phyloP scores from a whole-genome alignment of 1,140 invertebrate genomes.

The Drosophila mojavensis region DNA sequence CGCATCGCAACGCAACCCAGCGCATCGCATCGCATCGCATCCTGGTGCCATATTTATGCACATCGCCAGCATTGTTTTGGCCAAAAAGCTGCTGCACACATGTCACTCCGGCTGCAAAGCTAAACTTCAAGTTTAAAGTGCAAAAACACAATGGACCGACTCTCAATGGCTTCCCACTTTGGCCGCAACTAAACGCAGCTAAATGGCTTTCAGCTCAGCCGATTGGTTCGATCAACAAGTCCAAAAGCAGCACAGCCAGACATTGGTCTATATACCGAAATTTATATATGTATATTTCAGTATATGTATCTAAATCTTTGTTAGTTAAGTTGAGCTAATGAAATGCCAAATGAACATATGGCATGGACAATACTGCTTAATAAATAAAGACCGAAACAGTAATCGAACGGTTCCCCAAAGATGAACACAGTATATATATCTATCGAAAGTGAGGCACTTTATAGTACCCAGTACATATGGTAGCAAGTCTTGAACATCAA shows the following conservation, averaged over 20 bases:
- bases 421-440: neutral
- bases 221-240: constrained; percentile 35
- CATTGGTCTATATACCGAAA: neutral
- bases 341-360: constrained; percentile 8
- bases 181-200: constrained; percentile 26
- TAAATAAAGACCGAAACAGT: constrained; percentile 6
- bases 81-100: constrained; percentile 33
- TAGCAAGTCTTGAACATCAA: no score
- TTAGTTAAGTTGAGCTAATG: constrained; percentile 5
- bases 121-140: constrained; percentile 29
- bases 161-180: no score
- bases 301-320: neutral
- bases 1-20: neutral
- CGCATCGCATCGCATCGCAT: neutral
- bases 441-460: neutral
- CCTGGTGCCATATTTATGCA: constrained; percentile 25
- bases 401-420: neutral
- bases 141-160: constrained; percentile 2
- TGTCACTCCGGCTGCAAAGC: constrained; percentile 11
- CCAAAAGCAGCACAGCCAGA: constrained; percentile 18
- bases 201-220: constrained; percentile 63
- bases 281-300: neutral
- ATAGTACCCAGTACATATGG: neutral
- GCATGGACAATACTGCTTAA: neutral
- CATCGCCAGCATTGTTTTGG: constrained; percentile 18